Evolutionary conservation across 2,113 vertebrate genomes (phyloP), one percentile per base, ranked within the genome.

Genomic region (Oenanthe oenanthe): DNA sequence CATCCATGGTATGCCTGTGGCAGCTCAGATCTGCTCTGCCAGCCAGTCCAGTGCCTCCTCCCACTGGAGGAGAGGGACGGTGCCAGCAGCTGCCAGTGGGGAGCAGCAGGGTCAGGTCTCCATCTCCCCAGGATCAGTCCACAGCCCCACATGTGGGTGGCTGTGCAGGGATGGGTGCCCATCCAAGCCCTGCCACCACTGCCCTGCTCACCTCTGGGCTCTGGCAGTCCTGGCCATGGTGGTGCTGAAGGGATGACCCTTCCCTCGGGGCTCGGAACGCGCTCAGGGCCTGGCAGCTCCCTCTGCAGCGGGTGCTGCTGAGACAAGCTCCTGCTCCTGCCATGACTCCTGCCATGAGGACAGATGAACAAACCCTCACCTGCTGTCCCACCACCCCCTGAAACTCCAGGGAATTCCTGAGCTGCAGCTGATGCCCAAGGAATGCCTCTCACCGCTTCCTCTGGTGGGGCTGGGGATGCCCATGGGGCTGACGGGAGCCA

Each of bases 191-290:
- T 72, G 13, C 42, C 40, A 18, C 3, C 8, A 0, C 36, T 28
- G 7, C 29, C 70, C 34, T 1, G 7, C 96, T 97, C 74, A 98
- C 98, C 98, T 97, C 54, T 94, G 1, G 60, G 73, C 12, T 97
- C 92, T 0, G 54, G 68, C 50, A 47, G 22, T 36, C 56, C 8
- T 0, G 97, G 97, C 91, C 98, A 88, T 0, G 97, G 97, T 0
- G 98, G 98, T 26, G 98, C 98, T 0, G 98, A 98, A 34, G 97
- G 98, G 11, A 95, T 50, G 8, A 97, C 96, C 80, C 62, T 92
- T 84, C 62, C 68, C 36, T 89, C 54, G 0, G 83, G 26, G 61
- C 71, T 88, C 74, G 89, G 71, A 15, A 45, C 5, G 1, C 1
- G 47, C 32, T 76, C 42, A 0, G 78, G 17, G 7, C 67, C 75